phyloP scores from a whole-genome alignment of 2,113 vertebrate species.

The Chaetodon auriga region DNA sequence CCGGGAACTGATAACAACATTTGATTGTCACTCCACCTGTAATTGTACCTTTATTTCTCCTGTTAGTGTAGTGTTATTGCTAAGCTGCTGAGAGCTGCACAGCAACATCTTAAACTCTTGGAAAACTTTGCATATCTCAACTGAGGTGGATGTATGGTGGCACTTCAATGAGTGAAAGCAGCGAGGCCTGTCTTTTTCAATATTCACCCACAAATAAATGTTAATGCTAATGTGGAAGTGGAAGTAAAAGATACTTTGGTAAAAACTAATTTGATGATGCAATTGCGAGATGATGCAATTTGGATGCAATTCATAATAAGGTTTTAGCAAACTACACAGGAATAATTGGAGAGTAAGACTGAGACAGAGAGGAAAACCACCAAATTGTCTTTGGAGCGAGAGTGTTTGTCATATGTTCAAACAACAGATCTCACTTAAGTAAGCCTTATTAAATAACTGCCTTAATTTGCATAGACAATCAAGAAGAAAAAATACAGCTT shows the following conservation, averaged over 20 bases:
- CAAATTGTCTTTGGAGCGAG: conserved; percentile 16
- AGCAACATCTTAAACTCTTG: conserved; percentile 1
- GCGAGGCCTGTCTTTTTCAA: conserved; percentile 19
- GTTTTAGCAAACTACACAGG: conserved; percentile 34
- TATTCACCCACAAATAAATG: conserved; percentile 24
- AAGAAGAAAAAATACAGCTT: neutral
- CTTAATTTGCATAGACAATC: neutral
- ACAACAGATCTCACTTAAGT: conserved; percentile 22
- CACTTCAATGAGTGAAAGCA: conserved; percentile 27
- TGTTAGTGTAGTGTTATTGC: conserved; percentile 13
- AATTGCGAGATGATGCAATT: conserved; percentile 68
- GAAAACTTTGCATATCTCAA: conserved; percentile 26
- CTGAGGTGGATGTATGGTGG: conserved; percentile 3
- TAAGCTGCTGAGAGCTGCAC: neutral
- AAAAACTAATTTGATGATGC: conserved; percentile 59
- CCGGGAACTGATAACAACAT: neutral
- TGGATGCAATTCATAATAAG: conserved; percentile 53
- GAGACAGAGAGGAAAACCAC: conserved; percentile 38
- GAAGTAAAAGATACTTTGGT: conserved; percentile 23
- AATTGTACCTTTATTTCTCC: neutral
- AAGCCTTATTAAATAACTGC: conserved; percentile 15
- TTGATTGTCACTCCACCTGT: neutral
- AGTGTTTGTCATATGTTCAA: conserved; percentile 23
- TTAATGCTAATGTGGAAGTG: conserved; percentile 19
- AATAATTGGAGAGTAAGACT: conserved; percentile 10